Evolutionary conservation across 2,113 vertebrate species (phyloP).

Genomic region (Prionailurus viverrinus): DNA sequence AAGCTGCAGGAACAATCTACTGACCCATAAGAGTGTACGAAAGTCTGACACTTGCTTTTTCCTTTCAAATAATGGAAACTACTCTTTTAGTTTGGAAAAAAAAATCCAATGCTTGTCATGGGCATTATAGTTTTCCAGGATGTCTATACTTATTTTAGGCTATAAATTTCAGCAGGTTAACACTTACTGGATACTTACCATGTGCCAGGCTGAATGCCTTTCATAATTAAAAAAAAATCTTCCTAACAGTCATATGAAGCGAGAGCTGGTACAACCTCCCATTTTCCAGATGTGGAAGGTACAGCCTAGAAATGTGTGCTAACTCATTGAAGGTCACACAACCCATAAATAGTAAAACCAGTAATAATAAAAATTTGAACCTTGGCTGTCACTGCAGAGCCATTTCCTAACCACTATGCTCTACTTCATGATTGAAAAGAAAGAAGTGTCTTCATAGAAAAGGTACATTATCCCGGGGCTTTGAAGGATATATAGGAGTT

Average conservation of each 20-base stretch:
- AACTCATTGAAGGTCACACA: neutral
- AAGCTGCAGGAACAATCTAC: neutral
- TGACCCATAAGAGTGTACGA: neutral
- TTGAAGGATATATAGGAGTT: neutral
- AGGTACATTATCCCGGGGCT: neutral
- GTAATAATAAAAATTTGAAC: neutral
- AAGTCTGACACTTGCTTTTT: neutral
- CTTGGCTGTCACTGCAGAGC: neutral
- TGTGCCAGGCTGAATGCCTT: neutral
- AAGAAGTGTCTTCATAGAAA: neutral
- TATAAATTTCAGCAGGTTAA: neutral
- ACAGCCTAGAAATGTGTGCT: neutral
- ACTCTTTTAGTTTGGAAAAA: neutral
- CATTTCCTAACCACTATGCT: neutral
- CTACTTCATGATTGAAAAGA: neutral
- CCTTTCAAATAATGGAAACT: neutral
- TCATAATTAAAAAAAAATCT: neutral
- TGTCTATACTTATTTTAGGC: neutral
- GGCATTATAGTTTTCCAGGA: neutral
- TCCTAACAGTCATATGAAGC: neutral
- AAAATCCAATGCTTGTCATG: fast-evolving
- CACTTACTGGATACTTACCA: neutral
- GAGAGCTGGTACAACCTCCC: neutral
- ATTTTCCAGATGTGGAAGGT: neutral
- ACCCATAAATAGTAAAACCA: neutral